Percentiles rank a stretch among this genome's conserved stretches.
These are phyloP conservation scores for Tenthredo notha DNA, from an alignment of 2,888 invertebrate genomes.

Conservation along the genomic window DNA sequence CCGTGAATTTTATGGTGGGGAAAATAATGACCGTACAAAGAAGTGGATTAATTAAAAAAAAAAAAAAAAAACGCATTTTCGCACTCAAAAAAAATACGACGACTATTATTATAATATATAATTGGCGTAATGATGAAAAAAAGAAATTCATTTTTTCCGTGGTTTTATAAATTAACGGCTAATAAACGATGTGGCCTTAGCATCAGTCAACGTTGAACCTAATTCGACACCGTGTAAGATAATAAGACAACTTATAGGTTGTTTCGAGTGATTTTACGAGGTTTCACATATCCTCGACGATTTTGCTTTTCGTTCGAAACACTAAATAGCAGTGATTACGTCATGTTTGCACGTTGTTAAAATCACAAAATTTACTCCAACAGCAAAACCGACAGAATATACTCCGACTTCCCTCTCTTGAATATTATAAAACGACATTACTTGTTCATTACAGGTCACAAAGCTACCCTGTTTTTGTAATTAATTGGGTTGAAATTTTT, in stretches of 20 bases:
- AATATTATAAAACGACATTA: not conserved
- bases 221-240: not conserved
- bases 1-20: not conserved
- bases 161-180: not conserved
- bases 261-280: not conserved
- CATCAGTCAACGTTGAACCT: not conserved
- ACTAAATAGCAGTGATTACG: constrained; percentile 3
- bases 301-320: not conserved
- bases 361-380: not conserved
- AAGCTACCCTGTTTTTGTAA: constrained; percentile 20
- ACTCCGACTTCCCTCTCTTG: not conserved
- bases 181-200: not conserved
- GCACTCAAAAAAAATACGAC: not conserved
- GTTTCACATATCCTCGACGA: constrained; percentile 1
- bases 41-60: not conserved
- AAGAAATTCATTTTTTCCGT: not conserved
- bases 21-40: not conserved
- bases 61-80: not conserved
- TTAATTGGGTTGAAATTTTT: constrained; percentile 6
- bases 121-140: not conserved
- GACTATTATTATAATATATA: not conserved
- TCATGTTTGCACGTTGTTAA: not conserved
- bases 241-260: not conserved
- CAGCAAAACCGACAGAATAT: not conserved
- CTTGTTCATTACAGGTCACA: constrained; percentile 6